phyloP scores from a whole-genome alignment of 2,113 vertebrate genomes.

The Ornithorhynchus anatinus region DNA sequence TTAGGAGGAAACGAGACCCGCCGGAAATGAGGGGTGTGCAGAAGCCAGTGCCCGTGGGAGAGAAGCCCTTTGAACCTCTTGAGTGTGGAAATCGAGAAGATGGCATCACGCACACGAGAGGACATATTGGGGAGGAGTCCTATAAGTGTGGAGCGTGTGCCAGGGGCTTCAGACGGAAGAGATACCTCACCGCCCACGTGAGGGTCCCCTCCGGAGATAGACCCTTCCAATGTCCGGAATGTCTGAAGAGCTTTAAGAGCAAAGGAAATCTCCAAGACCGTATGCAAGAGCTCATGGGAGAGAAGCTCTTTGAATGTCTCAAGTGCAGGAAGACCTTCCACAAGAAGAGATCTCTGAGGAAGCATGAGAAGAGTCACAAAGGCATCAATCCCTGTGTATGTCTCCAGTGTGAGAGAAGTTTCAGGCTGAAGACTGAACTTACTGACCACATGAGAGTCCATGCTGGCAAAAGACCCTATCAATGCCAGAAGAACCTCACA shows the following conservation, averaged over 20 bases:
- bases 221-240: neutral
- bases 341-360: neutral
- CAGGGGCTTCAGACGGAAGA: conserved; percentile 31
- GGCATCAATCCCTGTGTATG: neutral
- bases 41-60: conserved; percentile 27
- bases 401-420: neutral
- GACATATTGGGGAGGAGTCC: conserved; percentile 31
- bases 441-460: neutral
- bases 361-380: neutral
- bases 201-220: conserved; percentile 12
- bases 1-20: no score
- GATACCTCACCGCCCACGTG: conserved; percentile 31
- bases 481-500: conserved; percentile 25
- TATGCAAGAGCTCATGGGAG: neutral
- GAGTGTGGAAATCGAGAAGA: conserved; percentile 30
- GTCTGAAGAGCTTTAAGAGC: conserved; percentile 13
- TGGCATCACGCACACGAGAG: conserved; percentile 34
- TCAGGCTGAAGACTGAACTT: neutral
- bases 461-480: neutral
- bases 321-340: neutral
- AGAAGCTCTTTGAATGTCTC: neutral
- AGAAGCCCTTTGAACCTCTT: conserved; percentile 20
- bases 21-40: no score
- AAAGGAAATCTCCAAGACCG: neutral
- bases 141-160: conserved; percentile 31